These are phyloP conservation scores for Pseudochirops cupreus DNA, from an alignment of 2,797 vertebrate species.

Conservation along the genomic window DNA sequence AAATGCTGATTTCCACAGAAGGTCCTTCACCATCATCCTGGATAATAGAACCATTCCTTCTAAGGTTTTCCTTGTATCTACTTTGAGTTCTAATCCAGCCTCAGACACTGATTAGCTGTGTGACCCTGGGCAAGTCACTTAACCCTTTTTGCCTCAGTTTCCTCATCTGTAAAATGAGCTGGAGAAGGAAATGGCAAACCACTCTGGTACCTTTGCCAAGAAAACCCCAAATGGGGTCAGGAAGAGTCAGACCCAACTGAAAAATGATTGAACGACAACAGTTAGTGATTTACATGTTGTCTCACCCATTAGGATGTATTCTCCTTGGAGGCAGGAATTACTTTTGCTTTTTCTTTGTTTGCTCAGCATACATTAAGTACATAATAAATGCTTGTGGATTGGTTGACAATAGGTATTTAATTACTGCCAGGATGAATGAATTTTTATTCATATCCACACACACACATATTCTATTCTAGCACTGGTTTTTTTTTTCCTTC, in stretches of 20 bases:
- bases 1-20: not conserved
- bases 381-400: not conserved
- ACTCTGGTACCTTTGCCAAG: not conserved
- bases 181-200: not conserved
- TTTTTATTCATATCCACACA: not conserved
- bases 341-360: not conserved
- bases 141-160: not conserved
- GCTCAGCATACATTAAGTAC: not conserved
- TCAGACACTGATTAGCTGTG: not conserved
- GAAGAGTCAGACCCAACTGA: not conserved
- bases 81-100: not conserved
- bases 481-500: not conserved
- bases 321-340: not conserved
- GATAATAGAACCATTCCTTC: not conserved
- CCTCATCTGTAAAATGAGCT: not conserved
- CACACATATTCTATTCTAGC: not conserved
- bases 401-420: not conserved
- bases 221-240: not conserved
- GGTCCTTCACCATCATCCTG: not conserved
- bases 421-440: not conserved
- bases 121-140: not conserved
- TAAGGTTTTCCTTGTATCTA: not conserved
- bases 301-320: not conserved
- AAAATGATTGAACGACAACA: not conserved
- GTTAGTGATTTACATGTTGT: not conserved